Evolutionary conservation across 2,888 invertebrate species (phyloP), one percentile per base, ranked within the genome.

Genomic region (Dicranocentrus wangi): DNA sequence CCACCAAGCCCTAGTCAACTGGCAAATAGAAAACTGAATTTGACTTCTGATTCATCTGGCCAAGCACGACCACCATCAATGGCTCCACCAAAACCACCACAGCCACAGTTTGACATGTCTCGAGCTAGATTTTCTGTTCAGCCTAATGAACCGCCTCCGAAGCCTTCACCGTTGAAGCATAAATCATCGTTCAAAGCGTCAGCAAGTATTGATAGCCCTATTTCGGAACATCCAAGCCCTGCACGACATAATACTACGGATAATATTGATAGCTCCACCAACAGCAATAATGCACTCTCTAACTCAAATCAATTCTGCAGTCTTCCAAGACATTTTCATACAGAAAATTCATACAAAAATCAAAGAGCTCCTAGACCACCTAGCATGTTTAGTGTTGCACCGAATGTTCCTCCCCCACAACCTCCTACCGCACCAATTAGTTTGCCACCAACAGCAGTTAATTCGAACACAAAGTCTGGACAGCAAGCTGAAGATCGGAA

Each of bases 311-410:
- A 75, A 58, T 84, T 82, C 68, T 81, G 72, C 32, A 84, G 84
- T 83, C 85, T 86, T 82, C 86, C 86, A 53, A 21, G 86, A 28
- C 85, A 84, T 78, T 86, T 85, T 72, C 83, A 82, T 27, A 86
- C 84, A 1, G 85, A 86, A 39, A 83, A 85, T 78, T 84, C 83
- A 8, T 81, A 80, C 53, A 86, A 84, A 78, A 82, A 79, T 55
- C 81, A 80, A 55, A 47, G 82, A 77, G 81, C 85, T 17, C 84
- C 84, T 1, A 65, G 83, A 51, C 84, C 84, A 5, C 85, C 85
- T 15, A 82, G 82, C 66, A 83, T 82, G 70, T 81, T 77, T 28
- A 80, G 75, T 39, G 69, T 63, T 55, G 68, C 82, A 8, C 75
- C 82, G 13, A 69, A 39, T 51, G 80, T 81, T 68, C 81, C 84